phyloP scores from a whole-genome alignment of 2,888 invertebrate genomes.

The Lasioglossum calceatum region DNA sequence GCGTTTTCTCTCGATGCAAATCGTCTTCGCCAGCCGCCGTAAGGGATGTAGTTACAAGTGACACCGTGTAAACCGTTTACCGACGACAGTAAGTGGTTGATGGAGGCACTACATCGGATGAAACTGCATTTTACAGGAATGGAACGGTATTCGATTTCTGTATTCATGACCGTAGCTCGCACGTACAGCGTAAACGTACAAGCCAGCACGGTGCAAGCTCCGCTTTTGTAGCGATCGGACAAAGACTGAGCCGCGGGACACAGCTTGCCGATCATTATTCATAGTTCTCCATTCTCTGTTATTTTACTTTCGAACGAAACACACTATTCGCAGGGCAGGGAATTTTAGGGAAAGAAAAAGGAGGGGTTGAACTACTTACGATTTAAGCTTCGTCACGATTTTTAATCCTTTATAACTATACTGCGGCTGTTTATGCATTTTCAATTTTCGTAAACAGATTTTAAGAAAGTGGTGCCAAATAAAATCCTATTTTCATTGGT shows the following conservation, averaged over 20 bases:
- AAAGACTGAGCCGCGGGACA: background rate
- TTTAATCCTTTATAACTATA: too few species aligned
- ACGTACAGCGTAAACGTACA: conserved; percentile 14
- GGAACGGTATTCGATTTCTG: conserved; percentile 37
- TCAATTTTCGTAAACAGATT: too few species aligned
- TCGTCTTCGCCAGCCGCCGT: background rate
- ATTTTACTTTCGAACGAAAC: background rate
- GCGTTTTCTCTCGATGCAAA: background rate
- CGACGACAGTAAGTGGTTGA: conserved; percentile 42
- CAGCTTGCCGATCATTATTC: background rate
- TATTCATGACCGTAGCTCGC: conserved; percentile 25
- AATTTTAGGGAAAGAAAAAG: too few species aligned
- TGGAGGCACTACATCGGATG: conserved; percentile 26
- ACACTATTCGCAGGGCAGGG: background rate
- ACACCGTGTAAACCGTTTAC: conserved; percentile 40
- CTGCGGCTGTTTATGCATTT: too few species aligned
- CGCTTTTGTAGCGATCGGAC: conserved; percentile 6
- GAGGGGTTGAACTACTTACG: too few species aligned
- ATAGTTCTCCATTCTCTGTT: background rate
- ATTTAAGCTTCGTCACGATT: too few species aligned
- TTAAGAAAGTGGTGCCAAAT: too few species aligned
- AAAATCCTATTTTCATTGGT: too few species aligned
- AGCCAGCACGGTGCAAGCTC: background rate
- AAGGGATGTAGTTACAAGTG: conserved; percentile 13
- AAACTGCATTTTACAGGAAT: conserved; percentile 34